Evolutionary conservation across 2,888 invertebrate species (phyloP).

Genomic region (Hipparchia semele): DNA sequence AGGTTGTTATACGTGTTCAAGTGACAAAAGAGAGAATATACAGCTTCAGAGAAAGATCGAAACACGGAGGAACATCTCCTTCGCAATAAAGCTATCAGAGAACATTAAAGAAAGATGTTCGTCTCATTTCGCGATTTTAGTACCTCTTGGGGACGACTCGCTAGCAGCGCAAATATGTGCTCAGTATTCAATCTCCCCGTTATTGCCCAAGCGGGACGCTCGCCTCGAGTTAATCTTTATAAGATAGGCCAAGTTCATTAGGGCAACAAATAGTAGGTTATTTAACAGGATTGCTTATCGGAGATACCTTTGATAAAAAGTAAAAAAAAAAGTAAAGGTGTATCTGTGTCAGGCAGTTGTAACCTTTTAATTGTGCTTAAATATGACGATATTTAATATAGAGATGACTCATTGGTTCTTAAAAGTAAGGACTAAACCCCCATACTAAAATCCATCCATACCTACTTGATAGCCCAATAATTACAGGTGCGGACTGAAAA

Average conservation of each 20-base stretch:
- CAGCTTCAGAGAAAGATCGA: not conserved
- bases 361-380: too few species aligned
- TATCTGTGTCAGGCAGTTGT: too few species aligned
- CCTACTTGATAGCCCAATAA: too few species aligned
- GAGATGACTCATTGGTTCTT: too few species aligned
- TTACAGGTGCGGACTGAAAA: too few species aligned
- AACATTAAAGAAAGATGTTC: constrained; percentile 32
- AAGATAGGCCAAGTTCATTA: constrained; percentile 38
- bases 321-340: too few species aligned
- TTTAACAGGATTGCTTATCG: constrained; percentile 15
- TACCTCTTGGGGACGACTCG: constrained; percentile 45
- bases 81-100: constrained; percentile 14
- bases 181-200: constrained; percentile 48
- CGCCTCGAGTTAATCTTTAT: constrained; percentile 40
- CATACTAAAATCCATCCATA: too few species aligned
- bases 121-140: constrained; percentile 41
- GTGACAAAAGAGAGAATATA: not conserved
- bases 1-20: not conserved
- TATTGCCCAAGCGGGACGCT: constrained; percentile 44
- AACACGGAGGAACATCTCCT: not conserved
- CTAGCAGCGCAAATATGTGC: constrained; percentile 47
- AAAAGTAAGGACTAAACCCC: too few species aligned
- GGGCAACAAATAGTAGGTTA: constrained; percentile 28
- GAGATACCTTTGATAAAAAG: too few species aligned
- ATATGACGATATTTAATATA: too few species aligned